Base-by-base conservation (phyloP, 2,888 invertebrate species). In the Agrochola macilenta region DNA sequence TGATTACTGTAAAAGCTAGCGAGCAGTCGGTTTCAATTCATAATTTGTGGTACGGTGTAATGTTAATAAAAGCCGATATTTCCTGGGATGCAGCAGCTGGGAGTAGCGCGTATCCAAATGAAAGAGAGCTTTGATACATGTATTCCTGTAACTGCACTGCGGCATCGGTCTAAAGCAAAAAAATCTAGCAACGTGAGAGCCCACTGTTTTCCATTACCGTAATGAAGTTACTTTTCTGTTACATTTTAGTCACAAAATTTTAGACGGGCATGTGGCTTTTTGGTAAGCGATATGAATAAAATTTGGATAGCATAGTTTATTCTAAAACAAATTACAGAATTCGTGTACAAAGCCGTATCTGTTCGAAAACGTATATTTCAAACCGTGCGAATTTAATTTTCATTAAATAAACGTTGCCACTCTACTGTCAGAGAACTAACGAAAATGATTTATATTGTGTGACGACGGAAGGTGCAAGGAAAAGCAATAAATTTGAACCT, bases 151-250 rank as follows among this genome's bases (percentile, higher is more conserved):
- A 94, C 95, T 95, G 95, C 95, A 95, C 88, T 95, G 95, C 95
- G 95, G 94, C 94, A 93, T 92, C 90, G 93, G 92, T 90, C 91
- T 89, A 91, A 91, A 92, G 91, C 90, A 91, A 93, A 92, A 92
- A 94, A 93, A 92, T 86, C 91, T 90, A 92, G 90, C 92, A 90
- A 92, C 93, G 91, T 86, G 92, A 93, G 93, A 93, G 93, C 92
- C 92, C 94, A 94, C 93, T 95, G 94, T 95, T 95, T 95, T 95
- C 95, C 95, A 95, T 95, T 95, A 95, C 90, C 89, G 89, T 95
- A 95, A 95, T 95, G 95, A 94, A 94, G 93, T 94, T 94, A 94
- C 90, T 93, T 94, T 93, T 92, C 92, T 90, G 92, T 92, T 91
- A 93, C 90, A 92, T 94, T 95, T 94, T 93, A 92, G 92, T 90